These are phyloP conservation scores for Apis mellifera DNA, from an alignment of 1,140 invertebrate genomes.

Conservation along the genomic window Amel_HAv3.1 CM009932.2:4502001-4502500, in stretches of 20 bases:
- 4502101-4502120: constrained; percentile 60
- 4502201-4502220: constrained; percentile 52
- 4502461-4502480: no score
- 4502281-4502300: no score
- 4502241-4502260: constrained; percentile 16
- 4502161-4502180: constrained; percentile 1
- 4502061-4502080: neutral
- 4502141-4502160: constrained; percentile 49
- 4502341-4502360: no score
- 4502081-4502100: constrained; percentile 33
- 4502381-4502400: no score
- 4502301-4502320: no score
- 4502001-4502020: neutral
- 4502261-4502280: neutral
- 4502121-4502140: constrained; percentile 43
- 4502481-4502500: no score
- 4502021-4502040: neutral
- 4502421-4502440: no score
- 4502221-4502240: constrained; percentile 10
- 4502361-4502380: no score
- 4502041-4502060: neutral
- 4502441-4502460: no score
- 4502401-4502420: no score
- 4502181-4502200: constrained; percentile 16
- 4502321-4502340: no score